A percentile compares a stretch with the other conserved stretches of the same genome.
Conservation (phyloP, 1,140 invertebrate genomes). For the Drosophila parabipectinata region DNA sequence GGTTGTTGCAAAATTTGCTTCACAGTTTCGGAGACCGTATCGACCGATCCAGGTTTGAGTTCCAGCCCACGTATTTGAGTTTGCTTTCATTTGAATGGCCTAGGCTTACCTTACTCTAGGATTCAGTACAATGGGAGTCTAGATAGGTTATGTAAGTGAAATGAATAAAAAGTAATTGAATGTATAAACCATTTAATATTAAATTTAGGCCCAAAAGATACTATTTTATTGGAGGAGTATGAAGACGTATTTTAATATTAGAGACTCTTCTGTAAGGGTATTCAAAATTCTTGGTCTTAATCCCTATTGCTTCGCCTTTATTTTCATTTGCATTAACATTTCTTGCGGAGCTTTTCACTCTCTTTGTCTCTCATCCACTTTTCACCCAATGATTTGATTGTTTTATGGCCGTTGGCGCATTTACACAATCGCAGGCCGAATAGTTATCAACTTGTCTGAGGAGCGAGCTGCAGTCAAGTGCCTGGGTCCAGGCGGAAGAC, state of each 20-base stretch:
- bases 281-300: background rate
- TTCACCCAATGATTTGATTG: conserved; percentile 67
- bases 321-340: conserved; percentile 65
- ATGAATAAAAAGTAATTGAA: too few relatives aligned
- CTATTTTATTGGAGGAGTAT: too few relatives aligned
- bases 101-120: conserved; percentile 18
- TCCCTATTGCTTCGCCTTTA: background rate
- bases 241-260: background rate
- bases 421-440: conserved; percentile 64
- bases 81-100: conserved; percentile 72
- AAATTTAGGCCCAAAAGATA: too few relatives aligned
- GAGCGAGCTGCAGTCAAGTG: conserved; percentile 60
- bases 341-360: conserved; percentile 20
- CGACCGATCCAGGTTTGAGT: conserved; percentile 23
- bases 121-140: background rate
- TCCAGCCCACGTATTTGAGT: conserved; percentile 37
- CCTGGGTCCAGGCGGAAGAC: conserved; percentile 39
- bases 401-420: conserved; percentile 64
- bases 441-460: conserved; percentile 65
- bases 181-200: too few relatives aligned
- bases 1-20: conserved; percentile 61
- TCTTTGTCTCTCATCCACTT: conserved; percentile 36
- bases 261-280: conserved; percentile 2
- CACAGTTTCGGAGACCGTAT: conserved; percentile 5
- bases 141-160: too few relatives aligned